phyloP scores from a whole-genome alignment of 2,797 vertebrate species.

The Vireo griseus region DNA sequence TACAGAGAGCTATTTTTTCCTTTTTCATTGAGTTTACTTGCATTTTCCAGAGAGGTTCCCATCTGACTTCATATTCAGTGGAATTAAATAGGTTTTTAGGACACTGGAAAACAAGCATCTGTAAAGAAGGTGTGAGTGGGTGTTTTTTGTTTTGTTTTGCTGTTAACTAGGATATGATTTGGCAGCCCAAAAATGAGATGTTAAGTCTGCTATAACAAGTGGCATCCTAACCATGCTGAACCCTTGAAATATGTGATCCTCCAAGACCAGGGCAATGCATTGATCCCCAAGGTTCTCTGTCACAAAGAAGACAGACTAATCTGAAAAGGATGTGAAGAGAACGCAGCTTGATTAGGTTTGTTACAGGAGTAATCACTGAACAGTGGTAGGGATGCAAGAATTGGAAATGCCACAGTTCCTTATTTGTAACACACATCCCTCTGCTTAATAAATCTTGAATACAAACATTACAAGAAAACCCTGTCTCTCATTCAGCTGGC shows the following conservation, averaged over 20 bases:
- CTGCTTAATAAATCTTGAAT: neutral
- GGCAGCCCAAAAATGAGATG: neutral
- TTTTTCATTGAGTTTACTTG: neutral
- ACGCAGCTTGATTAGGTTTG: neutral
- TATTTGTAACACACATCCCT: neutral
- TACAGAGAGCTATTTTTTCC: neutral
- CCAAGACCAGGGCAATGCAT: neutral
- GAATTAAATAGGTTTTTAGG: conserved; percentile 18
- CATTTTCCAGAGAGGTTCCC: neutral
- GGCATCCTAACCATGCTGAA: neutral
- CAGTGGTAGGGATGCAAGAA: neutral
- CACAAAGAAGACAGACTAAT: neutral
- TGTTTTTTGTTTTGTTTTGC: neutral
- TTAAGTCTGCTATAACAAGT: neutral
- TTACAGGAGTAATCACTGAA: neutral
- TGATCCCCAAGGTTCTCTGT: neutral
- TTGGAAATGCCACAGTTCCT: neutral
- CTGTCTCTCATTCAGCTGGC: neutral
- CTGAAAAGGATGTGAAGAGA: neutral
- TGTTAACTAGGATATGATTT: neutral
- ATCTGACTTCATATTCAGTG: neutral
- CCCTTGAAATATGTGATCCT: neutral
- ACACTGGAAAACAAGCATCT: neutral
- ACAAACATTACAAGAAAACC: neutral
- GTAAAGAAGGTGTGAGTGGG: neutral